These are phyloP conservation scores for Dromas ardeola DNA, from an alignment of 2,113 vertebrate species.

Conservation along the genomic window DNA sequence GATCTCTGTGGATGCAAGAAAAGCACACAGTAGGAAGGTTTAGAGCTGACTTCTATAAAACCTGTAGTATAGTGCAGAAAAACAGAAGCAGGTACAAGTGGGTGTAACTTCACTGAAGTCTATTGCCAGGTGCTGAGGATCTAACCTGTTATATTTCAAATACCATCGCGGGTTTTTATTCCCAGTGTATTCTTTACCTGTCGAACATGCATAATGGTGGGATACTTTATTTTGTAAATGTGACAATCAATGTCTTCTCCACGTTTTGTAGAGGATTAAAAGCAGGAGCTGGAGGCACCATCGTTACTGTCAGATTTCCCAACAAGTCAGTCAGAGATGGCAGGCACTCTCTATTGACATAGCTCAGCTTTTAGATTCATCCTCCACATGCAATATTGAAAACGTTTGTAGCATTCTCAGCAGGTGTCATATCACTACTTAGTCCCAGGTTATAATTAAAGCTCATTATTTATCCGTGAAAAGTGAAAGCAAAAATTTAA, in stretches of 20 bases:
- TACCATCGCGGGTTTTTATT: neutral
- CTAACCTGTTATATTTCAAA: neutral
- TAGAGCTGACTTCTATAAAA: neutral
- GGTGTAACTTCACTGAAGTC: neutral
- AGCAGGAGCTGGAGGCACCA: neutral
- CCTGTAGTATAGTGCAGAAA: neutral
- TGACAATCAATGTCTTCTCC: constrained; percentile 65
- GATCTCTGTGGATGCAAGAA: neutral
- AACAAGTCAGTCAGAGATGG: constrained; percentile 8
- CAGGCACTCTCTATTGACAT: neutral
- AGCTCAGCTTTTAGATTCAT: neutral
- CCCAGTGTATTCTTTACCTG: constrained; percentile 37
- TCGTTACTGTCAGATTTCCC: constrained; percentile 20
- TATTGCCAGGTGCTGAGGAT: constrained; percentile 16
- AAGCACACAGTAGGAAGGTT: neutral
- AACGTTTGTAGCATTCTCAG: neutral
- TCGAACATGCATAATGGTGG: constrained; percentile 39
- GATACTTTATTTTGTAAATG: constrained; percentile 68
- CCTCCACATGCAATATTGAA: neutral
- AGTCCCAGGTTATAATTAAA: neutral
- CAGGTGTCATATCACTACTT: neutral
- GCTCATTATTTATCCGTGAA: neutral
- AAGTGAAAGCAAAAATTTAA: neutral
- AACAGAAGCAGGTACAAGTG: neutral
- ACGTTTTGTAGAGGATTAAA: constrained; percentile 8